A percentile compares a stretch with the other conserved stretches of the same genome.
Conservation (phyloP, 2,113 vertebrate species). For the Sinocyclocheilus anshuiensis region DNA sequence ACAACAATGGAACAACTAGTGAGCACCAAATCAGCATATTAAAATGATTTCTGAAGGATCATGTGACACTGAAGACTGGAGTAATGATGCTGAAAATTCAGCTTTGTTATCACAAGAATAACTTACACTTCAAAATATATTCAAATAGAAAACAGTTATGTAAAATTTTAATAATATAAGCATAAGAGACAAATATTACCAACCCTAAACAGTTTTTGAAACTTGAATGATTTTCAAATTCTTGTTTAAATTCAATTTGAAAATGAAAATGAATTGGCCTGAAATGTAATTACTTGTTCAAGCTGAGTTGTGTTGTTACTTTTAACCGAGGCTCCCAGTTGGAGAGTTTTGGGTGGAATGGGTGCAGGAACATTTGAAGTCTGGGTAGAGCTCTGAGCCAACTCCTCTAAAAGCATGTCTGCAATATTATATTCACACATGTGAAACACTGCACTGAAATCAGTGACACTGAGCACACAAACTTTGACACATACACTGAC, state of each 20-base stretch:
- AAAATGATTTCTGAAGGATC: neutral
- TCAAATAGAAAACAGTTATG: neutral
- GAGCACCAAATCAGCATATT: neutral
- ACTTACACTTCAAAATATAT: neutral
- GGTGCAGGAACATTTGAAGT: neutral
- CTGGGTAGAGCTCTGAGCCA: constrained; percentile 58
- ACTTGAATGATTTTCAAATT: neutral
- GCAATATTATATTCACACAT: neutral
- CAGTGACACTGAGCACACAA: no score
- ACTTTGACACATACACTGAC: neutral
- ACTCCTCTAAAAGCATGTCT: constrained; percentile 75
- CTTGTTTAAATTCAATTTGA: neutral
- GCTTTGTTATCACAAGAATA: neutral
- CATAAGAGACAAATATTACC: neutral
- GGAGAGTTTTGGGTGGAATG: constrained; percentile 28
- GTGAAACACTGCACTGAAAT: neutral
- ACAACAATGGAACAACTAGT: neutral
- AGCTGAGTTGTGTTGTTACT: constrained; percentile 42
- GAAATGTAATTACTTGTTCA: neutral
- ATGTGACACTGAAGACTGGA: neutral
- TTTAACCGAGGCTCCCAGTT: neutral
- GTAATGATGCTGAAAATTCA: neutral
- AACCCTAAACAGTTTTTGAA: neutral
- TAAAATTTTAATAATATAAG: neutral
- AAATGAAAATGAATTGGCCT: neutral